A percentile compares a stretch with the other conserved stretches of the same genome.
phyloP scores from a whole-genome alignment of 2,888 invertebrate genomes.

The Drosophila hamatofila region DNA sequence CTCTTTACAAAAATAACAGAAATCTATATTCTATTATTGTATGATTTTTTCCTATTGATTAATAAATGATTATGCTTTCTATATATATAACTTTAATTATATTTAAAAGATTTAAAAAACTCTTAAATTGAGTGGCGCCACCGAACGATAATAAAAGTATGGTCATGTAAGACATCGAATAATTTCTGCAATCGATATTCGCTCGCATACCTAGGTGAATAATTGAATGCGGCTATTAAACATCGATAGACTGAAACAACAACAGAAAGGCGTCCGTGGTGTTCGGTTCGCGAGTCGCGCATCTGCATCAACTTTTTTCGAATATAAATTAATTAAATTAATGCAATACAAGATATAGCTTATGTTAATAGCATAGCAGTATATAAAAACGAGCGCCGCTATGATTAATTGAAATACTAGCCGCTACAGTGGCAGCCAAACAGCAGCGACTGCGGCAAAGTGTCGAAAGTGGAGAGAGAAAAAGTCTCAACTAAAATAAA shows the following conservation, averaged over 20 bases:
- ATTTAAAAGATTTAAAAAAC: background rate
- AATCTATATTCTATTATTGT: too few relatives aligned
- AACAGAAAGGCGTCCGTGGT: constrained; percentile 64
- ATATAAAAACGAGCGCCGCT: constrained; percentile 25
- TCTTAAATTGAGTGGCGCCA: background rate
- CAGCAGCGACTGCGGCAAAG: constrained; percentile 52
- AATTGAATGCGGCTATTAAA: constrained; percentile 28
- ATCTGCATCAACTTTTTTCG: constrained; percentile 46
- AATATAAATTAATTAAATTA: constrained; percentile 49
- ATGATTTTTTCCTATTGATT: too few relatives aligned
- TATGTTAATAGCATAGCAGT: constrained; percentile 27
- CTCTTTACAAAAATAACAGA: background rate
- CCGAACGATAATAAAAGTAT: background rate
- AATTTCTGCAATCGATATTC: constrained; percentile 27
- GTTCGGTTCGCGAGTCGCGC: constrained; percentile 68
- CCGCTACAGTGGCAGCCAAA: constrained; percentile 40
- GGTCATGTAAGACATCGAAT: constrained; percentile 30
- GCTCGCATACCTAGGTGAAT: constrained; percentile 27
- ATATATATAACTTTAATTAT: background rate
- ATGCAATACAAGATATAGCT: constrained; percentile 16
- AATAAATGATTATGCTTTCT: background rate
- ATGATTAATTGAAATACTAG: constrained; percentile 45
- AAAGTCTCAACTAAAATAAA: constrained; percentile 46
- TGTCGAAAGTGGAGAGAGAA: constrained; percentile 63
- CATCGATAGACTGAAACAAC: constrained; percentile 47